A percentile compares a stretch with the other conserved stretches of the same genome.
Evolutionary conservation across 2,113 vertebrate genomes (phyloP).

Genomic region (Toxotes jaculatrix): DNA sequence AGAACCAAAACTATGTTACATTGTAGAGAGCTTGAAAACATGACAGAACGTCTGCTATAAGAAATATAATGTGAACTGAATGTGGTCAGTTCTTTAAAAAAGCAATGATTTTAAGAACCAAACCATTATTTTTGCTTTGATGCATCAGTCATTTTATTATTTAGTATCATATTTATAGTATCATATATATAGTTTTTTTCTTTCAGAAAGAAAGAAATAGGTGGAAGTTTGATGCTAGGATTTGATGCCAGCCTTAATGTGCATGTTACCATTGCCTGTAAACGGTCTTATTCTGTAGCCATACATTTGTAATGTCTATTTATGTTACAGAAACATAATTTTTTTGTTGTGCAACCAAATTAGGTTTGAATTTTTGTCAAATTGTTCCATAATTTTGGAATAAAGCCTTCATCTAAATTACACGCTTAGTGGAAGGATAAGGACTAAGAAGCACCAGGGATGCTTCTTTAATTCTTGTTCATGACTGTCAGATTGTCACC

Average conservation of each 20-base stretch:
- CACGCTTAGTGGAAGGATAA: slow-evolving; percentile 7
- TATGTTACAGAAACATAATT: no score
- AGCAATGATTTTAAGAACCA: neutral
- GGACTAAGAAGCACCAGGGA: slow-evolving; percentile 14
- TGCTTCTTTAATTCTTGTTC: slow-evolving; percentile 51
- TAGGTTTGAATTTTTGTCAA: neutral
- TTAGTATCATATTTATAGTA: neutral
- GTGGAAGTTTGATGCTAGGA: neutral
- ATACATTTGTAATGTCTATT: no score
- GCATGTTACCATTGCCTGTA: neutral
- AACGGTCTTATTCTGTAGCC: neutral
- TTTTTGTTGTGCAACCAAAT: neutral
- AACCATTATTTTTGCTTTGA: neutral
- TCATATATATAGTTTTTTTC: neutral
- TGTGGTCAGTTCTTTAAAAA: neutral
- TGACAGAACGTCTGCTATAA: neutral
- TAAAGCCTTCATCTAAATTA: neutral
- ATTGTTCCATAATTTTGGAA: neutral
- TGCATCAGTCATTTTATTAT: neutral
- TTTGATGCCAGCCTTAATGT: neutral
- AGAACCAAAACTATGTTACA: neutral
- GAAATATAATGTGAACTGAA: neutral
- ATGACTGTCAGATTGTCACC: slow-evolving; percentile 47
- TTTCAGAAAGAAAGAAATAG: neutral
- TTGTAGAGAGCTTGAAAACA: neutral